A percentile compares a stretch with the other conserved stretches of the same genome.
Conservation (phyloP, 2,797 vertebrate species). For the Tenualosa thibaudeaui region DNA sequence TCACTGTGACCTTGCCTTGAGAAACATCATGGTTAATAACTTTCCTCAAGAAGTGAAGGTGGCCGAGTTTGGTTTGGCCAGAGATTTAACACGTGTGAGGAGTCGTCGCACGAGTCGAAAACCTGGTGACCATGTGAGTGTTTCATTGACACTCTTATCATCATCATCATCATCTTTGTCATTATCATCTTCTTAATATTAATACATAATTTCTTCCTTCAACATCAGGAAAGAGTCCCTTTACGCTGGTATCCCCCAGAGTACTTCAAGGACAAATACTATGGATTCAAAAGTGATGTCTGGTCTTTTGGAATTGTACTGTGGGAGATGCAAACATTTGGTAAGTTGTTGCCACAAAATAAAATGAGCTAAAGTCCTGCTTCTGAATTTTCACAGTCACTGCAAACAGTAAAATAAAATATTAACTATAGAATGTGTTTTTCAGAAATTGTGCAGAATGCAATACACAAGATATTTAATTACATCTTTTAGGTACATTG, state of each 20-base stretch:
- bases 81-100: conserved; percentile 32
- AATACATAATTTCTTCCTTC: not conserved
- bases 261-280: conserved; percentile 47
- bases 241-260: conserved; percentile 57
- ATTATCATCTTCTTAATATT: not conserved
- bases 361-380: not conserved
- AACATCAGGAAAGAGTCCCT: conserved; percentile 41
- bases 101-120: conserved; percentile 28
- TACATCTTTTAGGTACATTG: conserved; percentile 34
- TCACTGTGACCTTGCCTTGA: conserved; percentile 53
- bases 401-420: not conserved
- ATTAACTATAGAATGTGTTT: not conserved
- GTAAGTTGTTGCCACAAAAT: conserved; percentile 26
- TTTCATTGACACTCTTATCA: not conserved
- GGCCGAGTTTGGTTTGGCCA: conserved; percentile 51
- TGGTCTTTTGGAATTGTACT: conserved; percentile 54
- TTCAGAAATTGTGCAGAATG: not conserved
- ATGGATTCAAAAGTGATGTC: conserved; percentile 51
- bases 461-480: not conserved
- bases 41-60: conserved; percentile 51
- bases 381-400: not conserved
- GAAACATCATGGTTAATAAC: conserved; percentile 50
- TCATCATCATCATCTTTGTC: not conserved
- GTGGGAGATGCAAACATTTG: conserved; percentile 55
- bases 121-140: conserved; percentile 27